These are phyloP conservation scores for Telmatherina bonti DNA, from an alignment of 2,797 vertebrate species.

Conservation along the genomic window DNA sequence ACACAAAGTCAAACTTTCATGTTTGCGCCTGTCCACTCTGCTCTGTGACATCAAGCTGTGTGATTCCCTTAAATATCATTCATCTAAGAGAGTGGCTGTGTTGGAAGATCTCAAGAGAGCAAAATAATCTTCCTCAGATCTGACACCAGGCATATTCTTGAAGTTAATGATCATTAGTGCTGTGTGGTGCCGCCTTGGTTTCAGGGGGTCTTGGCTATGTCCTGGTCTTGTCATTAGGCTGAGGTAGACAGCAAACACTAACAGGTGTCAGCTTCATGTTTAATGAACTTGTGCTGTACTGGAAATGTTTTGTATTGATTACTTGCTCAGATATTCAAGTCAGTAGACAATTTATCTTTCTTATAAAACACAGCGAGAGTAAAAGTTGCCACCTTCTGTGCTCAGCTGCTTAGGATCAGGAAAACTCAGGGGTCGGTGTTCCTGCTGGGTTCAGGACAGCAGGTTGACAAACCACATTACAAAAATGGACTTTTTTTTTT, in stretches of 20 bases:
- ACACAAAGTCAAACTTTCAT: constrained; percentile 40
- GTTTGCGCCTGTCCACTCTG: constrained; percentile 23
- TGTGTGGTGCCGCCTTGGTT: constrained; percentile 22
- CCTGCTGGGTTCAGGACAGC: constrained; percentile 22
- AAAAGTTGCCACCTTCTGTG: constrained; percentile 49
- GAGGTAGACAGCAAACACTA: constrained; percentile 72
- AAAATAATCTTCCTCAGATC: not conserved
- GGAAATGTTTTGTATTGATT: constrained; percentile 84
- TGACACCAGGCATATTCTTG: constrained; percentile 6
- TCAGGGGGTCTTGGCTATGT: constrained; percentile 35
- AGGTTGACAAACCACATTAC: constrained; percentile 29
- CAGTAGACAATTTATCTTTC: constrained; percentile 78
- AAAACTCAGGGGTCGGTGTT: constrained; percentile 42
- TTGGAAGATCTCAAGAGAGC: not conserved
- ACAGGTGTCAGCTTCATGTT: constrained; percentile 79
- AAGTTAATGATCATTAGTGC: constrained; percentile 12
- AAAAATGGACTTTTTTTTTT: constrained; percentile 36
- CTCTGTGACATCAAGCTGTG: constrained; percentile 31
- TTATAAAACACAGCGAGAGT: constrained; percentile 75
- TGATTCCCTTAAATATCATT: constrained; percentile 35
- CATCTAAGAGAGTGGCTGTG: constrained; percentile 6
- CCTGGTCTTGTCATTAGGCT: constrained; percentile 60
- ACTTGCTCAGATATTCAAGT: constrained; percentile 73
- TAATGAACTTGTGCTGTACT: constrained; percentile 80
- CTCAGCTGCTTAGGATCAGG: constrained; percentile 43